Percentiles rank a stretch among this genome's conserved stretches.
phyloP scores from a whole-genome alignment of 2,797 vertebrate genomes.

The Chanos chanos region DNA sequence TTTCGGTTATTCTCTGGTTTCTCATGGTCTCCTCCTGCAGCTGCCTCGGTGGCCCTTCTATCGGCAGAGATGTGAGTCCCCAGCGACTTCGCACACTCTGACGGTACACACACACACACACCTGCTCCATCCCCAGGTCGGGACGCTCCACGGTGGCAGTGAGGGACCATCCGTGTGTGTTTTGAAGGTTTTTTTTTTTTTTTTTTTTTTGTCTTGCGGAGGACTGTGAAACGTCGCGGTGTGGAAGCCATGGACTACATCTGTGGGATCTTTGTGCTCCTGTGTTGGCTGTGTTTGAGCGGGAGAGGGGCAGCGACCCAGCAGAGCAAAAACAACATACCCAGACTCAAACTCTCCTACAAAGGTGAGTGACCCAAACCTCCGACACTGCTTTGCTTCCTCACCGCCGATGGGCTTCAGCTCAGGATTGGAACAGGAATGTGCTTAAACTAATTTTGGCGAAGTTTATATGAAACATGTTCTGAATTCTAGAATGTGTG shows the following conservation, averaged over 20 bases:
- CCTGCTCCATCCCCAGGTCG: constrained; percentile 45
- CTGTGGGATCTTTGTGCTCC: constrained; percentile 75
- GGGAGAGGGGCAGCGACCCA: constrained; percentile 67
- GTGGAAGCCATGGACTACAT: constrained; percentile 84
- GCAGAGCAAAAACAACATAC: constrained; percentile 83
- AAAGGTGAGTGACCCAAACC: constrained; percentile 79
- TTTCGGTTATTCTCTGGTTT: no score
- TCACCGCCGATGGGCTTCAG: neutral
- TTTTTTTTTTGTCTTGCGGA: constrained; percentile 41
- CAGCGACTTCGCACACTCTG: constrained; percentile 44
- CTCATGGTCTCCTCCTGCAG: constrained; percentile 37
- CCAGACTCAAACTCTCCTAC: constrained; percentile 89
- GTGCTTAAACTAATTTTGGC: neutral
- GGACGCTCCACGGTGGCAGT: no score
- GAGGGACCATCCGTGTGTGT: no score
- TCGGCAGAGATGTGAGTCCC: constrained; percentile 57
- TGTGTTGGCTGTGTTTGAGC: constrained; percentile 76
- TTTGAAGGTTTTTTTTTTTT: constrained; percentile 44
- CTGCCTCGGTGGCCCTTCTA: constrained; percentile 39
- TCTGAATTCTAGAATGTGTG: no score
- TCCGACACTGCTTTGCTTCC: neutral
- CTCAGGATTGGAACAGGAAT: neutral
- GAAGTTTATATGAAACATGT: neutral
- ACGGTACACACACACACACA: constrained; percentile 33
- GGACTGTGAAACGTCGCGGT: constrained; percentile 55